Base-by-base conservation (phyloP, 2,888 invertebrate species). In the Parthenolecanium corni region DNA sequence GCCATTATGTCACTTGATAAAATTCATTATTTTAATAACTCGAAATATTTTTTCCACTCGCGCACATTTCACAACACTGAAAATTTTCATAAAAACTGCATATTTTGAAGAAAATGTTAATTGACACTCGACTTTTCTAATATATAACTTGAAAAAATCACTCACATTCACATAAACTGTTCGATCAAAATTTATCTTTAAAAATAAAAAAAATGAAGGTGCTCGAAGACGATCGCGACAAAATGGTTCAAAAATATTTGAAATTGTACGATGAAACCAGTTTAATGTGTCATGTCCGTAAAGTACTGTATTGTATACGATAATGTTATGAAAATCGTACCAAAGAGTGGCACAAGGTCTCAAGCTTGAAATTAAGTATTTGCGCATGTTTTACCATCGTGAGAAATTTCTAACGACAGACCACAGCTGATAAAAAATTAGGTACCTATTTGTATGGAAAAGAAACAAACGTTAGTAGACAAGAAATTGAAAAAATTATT, bases 281-380 rank as follows among this genome's bases (percentile, higher is more conserved):
- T 58, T 58, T 31, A 14, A 12, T 31, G 36, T 47, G 25, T 21
- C 31, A 58, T 47, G 58, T 47, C 58, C 49, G 46, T 21, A 58
- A 21, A 25, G 36, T 20, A 56, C 44, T 42, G 46, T 49, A 23
- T 14, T 25, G 47, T 58, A 47, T 58, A 47, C 21, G 58, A 58
- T 58, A 47, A 47, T 47, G 49, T 58, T 58, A 47, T 58, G 58
- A 58, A 58, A 58, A 58, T 31, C 47, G 58, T 44, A 47, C 58
- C 58, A 36, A 31, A 31, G 58, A 58, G 58, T 58, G 47, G 58
- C 58, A 58, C 58, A 58, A 58, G 58, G 58, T 58, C 58, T 58
- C 36, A 46, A 47, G 47, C 31, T 58, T 46, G 44, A 58, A 58
- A 49, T 58, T 46, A 25, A 58, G 47, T 58, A 58, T 58, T 58